Conservation (phyloP, 2,888 invertebrate genomes). For the Gisinianus flammeolus region DNA sequence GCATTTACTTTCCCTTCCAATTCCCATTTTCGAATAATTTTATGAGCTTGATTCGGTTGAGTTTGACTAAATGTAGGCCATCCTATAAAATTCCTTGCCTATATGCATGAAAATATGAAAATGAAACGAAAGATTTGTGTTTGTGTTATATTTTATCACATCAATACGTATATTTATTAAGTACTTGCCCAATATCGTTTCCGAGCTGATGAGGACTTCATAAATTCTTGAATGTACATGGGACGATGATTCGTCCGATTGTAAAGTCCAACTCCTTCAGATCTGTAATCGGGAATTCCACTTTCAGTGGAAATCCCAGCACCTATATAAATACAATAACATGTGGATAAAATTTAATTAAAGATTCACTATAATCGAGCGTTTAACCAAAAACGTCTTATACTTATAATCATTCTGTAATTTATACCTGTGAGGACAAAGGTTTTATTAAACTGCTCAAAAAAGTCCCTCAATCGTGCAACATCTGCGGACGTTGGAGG, state of each 20-base stretch:
- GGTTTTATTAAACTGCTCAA: slow-evolving; percentile 67
- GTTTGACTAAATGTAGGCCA: slow-evolving; percentile 82
- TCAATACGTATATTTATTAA: no score
- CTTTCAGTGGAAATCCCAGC: slow-evolving; percentile 98
- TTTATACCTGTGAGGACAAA: slow-evolving; percentile 52
- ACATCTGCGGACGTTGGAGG: slow-evolving; percentile 70
- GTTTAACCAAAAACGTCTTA: background rate
- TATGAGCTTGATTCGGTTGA: slow-evolving; percentile 81
- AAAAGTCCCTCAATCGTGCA: slow-evolving; percentile 68
- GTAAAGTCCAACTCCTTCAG: slow-evolving; percentile 89
- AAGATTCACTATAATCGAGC: no score
- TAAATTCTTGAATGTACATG: slow-evolving; percentile 83
- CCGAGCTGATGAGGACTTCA: slow-evolving; percentile 70
- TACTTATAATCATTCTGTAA: background rate
- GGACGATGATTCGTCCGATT: slow-evolving; percentile 84
- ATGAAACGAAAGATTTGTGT: no score
- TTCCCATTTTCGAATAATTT: slow-evolving; percentile 75
- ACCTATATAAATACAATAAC: slow-evolving; percentile 74
- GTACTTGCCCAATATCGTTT: slow-evolving; percentile 95
- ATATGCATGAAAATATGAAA: no score
- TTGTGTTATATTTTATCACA: no score
- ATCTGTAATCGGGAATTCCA: slow-evolving; percentile 94
- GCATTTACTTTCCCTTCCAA: slow-evolving; percentile 68
- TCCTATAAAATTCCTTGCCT: slow-evolving; percentile 91
- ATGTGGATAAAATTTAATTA: background rate